Conservation (phyloP, 2,797 vertebrate species). For the Knipowitschia caucasica region DNA sequence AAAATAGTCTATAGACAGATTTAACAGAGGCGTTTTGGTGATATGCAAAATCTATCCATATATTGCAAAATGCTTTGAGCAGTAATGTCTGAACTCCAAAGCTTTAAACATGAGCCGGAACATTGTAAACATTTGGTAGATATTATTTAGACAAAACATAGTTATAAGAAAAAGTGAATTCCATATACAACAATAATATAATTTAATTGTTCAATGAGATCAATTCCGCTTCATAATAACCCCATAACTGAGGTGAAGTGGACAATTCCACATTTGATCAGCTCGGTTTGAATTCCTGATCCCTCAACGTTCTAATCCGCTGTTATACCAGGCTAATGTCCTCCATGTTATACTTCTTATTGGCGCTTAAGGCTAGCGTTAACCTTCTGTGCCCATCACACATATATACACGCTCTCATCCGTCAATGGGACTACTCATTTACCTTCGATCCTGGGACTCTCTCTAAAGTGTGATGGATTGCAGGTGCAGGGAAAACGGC, state of each 20-base stretch:
- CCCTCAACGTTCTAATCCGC: slow-evolving; percentile 20
- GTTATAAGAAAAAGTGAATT: too few relatives aligned
- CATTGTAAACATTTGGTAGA: too few relatives aligned
- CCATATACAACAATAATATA: not conserved
- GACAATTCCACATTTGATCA: not conserved
- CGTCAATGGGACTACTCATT: slow-evolving; percentile 77
- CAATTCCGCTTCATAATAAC: not conserved
- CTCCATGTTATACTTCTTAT: slow-evolving; percentile 45
- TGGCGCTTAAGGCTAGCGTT: slow-evolving; percentile 51
- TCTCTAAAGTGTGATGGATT: slow-evolving; percentile 81
- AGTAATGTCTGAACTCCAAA: too few relatives aligned
- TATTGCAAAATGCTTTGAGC: too few relatives aligned
- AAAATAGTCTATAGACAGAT: too few relatives aligned
- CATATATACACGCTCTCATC: slow-evolving; percentile 68
- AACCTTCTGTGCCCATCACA: slow-evolving; percentile 47
- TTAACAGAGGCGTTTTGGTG: too few relatives aligned
- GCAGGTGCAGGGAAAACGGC: slow-evolving; percentile 72
- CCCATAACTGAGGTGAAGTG: not conserved
- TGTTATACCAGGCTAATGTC: slow-evolving; percentile 35
- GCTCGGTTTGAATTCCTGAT: not conserved
- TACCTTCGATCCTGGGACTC: slow-evolving; percentile 76
- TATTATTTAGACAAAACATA: too few relatives aligned
- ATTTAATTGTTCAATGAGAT: not conserved
- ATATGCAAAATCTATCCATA: too few relatives aligned
- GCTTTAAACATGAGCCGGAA: too few relatives aligned